phyloP scores from a whole-genome alignment of 2,797 vertebrate genomes.

The Margarornis squamiger region DNA sequence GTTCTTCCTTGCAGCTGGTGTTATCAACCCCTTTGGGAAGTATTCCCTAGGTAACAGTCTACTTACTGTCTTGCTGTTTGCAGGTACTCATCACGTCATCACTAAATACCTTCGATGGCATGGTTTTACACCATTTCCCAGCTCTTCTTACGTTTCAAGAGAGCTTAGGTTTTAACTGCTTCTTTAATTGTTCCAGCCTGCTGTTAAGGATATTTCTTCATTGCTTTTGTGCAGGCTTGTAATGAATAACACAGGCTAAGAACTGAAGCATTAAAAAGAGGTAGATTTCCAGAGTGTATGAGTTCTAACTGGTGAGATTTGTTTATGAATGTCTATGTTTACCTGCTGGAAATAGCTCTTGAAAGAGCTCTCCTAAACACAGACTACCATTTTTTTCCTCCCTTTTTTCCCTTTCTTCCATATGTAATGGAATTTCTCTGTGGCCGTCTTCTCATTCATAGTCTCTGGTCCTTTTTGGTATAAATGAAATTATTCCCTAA shows the following conservation, averaged over 20 bases:
- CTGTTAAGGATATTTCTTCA: not conserved
- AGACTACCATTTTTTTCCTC: not conserved
- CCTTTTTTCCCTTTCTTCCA: not conserved
- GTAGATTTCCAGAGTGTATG: not conserved
- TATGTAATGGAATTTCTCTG: not conserved
- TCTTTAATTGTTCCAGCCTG: not conserved
- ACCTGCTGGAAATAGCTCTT: not conserved
- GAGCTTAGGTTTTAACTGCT: not conserved
- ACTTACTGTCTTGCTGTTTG: not conserved
- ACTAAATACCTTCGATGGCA: not conserved
- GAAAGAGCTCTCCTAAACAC: not conserved
- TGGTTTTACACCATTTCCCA: not conserved
- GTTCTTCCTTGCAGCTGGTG: not conserved
- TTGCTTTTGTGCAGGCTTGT: not conserved
- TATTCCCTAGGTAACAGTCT: not conserved
- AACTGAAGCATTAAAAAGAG: not conserved
- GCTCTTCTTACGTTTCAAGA: not conserved
- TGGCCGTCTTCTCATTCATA: not conserved
- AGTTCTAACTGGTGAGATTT: not conserved
- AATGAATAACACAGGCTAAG: not conserved
- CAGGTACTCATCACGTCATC: not conserved
- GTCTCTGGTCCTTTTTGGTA: not conserved
- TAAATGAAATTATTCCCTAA: not conserved
- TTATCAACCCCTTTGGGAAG: not conserved
- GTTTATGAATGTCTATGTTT: not conserved